Evolutionary conservation across 2,888 invertebrate species (phyloP).

Genomic region (Pseudococcus longispinus): DNA sequence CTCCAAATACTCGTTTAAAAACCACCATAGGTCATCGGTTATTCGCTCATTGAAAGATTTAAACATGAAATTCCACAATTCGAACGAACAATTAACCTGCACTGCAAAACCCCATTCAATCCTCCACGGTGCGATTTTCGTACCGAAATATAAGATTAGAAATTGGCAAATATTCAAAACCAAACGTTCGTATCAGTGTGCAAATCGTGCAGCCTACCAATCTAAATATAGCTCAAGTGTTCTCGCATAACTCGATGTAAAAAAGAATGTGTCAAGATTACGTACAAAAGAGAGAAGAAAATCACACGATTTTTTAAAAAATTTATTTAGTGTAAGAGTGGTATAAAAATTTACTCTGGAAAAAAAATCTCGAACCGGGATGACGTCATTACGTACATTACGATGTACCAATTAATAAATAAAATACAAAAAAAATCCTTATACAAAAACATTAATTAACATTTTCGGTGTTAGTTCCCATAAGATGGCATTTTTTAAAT

Average conservation of each 20-base stretch:
- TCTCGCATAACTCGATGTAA: not conserved
- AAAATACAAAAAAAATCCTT: slow-evolving; percentile 13
- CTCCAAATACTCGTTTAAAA: not conserved
- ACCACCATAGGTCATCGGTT: not conserved
- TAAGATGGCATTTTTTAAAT: not conserved
- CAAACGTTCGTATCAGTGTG: slow-evolving; percentile 21
- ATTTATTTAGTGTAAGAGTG: slow-evolving; percentile 55
- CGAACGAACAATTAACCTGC: not conserved
- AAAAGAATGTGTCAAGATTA: not conserved
- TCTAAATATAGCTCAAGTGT: slow-evolving; percentile 24
- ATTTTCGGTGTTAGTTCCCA: slow-evolving; percentile 25
- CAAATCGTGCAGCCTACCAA: slow-evolving; percentile 40
- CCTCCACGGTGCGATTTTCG: not conserved
- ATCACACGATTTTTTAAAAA: slow-evolving; percentile 35
- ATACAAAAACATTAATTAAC: slow-evolving; percentile 18
- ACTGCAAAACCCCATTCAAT: not conserved
- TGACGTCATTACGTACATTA: slow-evolving; percentile 4
- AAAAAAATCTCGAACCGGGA: slow-evolving; percentile 5
- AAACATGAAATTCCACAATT: not conserved
- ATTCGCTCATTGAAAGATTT: not conserved
- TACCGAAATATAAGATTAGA: not conserved
- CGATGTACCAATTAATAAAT: slow-evolving; percentile 18
- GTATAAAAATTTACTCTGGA: slow-evolving; percentile 50
- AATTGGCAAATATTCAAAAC: slow-evolving; percentile 37
- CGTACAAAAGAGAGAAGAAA: not conserved